A percentile compares a stretch with the other conserved stretches of the same genome.
Conservation (phyloP, 2,888 invertebrate genomes). For the Drosophila subsilvestris region DNA sequence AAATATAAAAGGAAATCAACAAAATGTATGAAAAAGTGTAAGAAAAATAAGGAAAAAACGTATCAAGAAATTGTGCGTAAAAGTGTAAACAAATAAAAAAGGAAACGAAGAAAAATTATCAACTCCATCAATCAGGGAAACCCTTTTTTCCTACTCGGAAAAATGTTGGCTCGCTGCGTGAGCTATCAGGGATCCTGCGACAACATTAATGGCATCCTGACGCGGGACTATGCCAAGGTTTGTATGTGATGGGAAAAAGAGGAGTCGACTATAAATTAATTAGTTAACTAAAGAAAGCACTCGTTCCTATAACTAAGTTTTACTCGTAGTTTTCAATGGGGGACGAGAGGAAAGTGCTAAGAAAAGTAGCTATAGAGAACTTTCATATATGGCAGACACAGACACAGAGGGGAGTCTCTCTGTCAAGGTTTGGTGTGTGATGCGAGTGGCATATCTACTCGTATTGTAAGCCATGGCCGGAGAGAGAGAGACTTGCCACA, state of each 20-base stretch:
- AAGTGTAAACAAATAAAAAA: conserved; percentile 11
- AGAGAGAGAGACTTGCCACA: conserved; percentile 27
- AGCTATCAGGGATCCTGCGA: conserved; percentile 90
- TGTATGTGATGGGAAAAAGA: conserved; percentile 47
- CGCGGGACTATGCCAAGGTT: conserved; percentile 90
- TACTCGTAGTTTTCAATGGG: conserved; percentile 1
- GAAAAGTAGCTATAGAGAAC: conserved; percentile 7
- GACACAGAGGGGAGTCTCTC: conserved; percentile 16
- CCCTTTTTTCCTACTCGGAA: conserved; percentile 22
- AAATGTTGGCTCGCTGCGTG: conserved; percentile 84
- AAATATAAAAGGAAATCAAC: neutral
- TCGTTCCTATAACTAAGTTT: conserved; percentile 19
- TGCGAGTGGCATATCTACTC: conserved; percentile 60
- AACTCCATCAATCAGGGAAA: conserved; percentile 15
- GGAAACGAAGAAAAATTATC: conserved; percentile 5
- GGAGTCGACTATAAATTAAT: conserved; percentile 30
- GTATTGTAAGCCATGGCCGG: conserved; percentile 42
- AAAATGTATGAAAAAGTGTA: neutral
- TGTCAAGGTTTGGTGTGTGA: conserved; percentile 18
- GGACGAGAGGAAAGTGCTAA: conserved; percentile 19
- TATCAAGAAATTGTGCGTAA: conserved; percentile 19
- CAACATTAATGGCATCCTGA: conserved; percentile 86
- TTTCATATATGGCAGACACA: neutral
- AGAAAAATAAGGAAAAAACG: neutral
- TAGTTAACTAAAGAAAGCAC: conserved; percentile 9